These are phyloP conservation scores for Rhagium mordax DNA, from an alignment of 2,888 invertebrate species.

Conservation along the genomic window DNA sequence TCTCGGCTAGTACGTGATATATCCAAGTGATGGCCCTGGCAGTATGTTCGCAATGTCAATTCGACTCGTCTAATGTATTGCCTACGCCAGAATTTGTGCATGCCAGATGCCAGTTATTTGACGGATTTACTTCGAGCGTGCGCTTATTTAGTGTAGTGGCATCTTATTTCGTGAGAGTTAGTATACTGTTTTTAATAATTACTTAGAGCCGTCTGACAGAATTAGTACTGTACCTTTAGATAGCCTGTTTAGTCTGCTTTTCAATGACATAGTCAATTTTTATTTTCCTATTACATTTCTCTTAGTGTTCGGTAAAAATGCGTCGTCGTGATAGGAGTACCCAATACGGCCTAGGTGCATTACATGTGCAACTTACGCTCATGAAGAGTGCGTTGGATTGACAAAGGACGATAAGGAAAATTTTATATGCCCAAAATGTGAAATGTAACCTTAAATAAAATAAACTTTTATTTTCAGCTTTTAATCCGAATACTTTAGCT, in stretches of 20 bases:
- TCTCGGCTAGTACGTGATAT: too few species aligned
- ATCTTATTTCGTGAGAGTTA: neutral
- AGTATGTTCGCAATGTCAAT: too few species aligned
- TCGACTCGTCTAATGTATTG: too few species aligned
- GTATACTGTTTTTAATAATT: neutral
- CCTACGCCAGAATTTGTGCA: too few species aligned
- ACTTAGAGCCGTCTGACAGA: neutral
- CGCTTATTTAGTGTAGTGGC: too few species aligned
- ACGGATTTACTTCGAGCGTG: too few species aligned
- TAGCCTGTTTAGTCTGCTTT: neutral
- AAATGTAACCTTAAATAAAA: neutral
- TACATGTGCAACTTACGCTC: neutral
- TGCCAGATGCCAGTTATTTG: too few species aligned
- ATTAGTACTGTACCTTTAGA: neutral
- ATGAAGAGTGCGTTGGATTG: neutral
- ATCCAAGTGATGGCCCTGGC: too few species aligned
- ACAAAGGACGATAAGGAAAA: neutral
- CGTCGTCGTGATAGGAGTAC: neutral
- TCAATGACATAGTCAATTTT: neutral
- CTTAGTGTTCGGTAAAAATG: neutral
- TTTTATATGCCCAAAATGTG: neutral
- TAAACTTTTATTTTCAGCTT: neutral
- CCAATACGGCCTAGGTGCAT: neutral
- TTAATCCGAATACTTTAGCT: neutral
- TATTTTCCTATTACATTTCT: neutral